Evolutionary conservation across 2,797 vertebrate species (phyloP).

Genomic region (Protonibea diacanthus): DNA sequence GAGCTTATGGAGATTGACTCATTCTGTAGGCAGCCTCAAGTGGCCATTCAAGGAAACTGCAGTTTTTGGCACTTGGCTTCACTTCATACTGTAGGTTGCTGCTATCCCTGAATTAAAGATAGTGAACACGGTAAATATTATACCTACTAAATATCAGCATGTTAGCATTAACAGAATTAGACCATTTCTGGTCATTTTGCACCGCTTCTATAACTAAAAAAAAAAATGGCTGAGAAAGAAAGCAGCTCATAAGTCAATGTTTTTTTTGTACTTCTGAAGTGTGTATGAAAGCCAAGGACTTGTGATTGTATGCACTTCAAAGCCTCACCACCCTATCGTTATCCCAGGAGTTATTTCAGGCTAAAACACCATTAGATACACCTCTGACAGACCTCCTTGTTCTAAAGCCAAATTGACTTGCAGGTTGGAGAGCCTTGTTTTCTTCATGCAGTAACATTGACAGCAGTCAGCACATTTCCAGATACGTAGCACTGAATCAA

Average conservation of each 20-base stretch:
- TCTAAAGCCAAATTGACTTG: slow-evolving; percentile 25
- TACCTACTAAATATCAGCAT: neutral
- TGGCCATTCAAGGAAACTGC: too few relatives aligned
- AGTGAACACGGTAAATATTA: neutral
- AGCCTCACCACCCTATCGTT: neutral
- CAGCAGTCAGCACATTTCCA: slow-evolving; percentile 32
- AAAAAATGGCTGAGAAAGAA: neutral
- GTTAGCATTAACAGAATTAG: neutral
- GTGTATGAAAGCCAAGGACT: neutral
- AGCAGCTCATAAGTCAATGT: neutral
- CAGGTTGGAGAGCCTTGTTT: slow-evolving; percentile 25
- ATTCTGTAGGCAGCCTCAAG: too few relatives aligned
- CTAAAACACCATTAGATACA: neutral
- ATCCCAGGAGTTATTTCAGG: neutral
- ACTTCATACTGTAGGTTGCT: too few relatives aligned
- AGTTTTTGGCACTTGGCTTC: too few relatives aligned
- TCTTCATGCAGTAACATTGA: slow-evolving; percentile 25
- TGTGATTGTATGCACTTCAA: neutral
- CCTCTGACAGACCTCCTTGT: slow-evolving; percentile 10
- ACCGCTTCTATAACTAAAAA: too few relatives aligned
- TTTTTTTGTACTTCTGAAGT: neutral
- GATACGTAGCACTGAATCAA: slow-evolving; percentile 44
- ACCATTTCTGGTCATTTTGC: too few relatives aligned
- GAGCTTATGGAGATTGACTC: too few relatives aligned
- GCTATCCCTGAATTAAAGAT: neutral